phyloP scores from a whole-genome alignment of 2,888 invertebrate genomes.

The Spisula subtruncata region DNA sequence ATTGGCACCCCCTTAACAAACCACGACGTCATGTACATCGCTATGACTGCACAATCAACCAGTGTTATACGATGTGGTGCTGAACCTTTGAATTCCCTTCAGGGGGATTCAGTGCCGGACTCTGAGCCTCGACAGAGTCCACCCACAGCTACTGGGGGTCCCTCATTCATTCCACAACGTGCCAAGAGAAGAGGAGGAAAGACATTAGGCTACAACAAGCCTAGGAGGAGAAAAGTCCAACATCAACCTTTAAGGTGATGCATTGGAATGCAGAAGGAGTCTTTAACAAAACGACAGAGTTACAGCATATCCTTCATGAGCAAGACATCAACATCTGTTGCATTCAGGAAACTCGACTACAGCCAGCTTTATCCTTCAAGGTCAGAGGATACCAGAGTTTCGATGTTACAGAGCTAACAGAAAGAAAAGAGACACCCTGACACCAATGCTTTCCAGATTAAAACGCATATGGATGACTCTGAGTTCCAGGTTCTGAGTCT shows the following conservation, averaged over 20 bases:
- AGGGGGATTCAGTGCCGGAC: not conserved
- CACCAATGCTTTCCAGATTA: constrained; percentile 48
- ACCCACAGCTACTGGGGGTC: too few relatives aligned
- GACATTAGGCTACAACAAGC: constrained; percentile 20
- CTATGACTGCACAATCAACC: not conserved
- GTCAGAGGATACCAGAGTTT: constrained; percentile 58
- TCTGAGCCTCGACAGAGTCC: constrained; percentile 2
- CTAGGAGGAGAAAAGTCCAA: constrained; percentile 32
- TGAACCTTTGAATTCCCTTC: constrained; percentile 36
- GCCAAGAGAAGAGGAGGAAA: too few relatives aligned
- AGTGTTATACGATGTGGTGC: too few relatives aligned
- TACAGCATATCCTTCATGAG: too few relatives aligned
- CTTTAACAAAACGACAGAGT: constrained; percentile 65
- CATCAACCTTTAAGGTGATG: not conserved
- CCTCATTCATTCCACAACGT: not conserved
- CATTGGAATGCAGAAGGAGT: constrained; percentile 72
- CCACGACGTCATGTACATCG: too few relatives aligned
- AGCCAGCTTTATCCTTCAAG: constrained; percentile 36
- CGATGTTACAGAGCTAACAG: constrained; percentile 48
- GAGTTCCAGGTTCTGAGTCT: constrained; percentile 47
- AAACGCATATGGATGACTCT: constrained; percentile 48
- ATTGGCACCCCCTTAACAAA: constrained; percentile 24
- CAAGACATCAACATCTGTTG: too few relatives aligned
- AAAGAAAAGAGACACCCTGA: constrained; percentile 56
- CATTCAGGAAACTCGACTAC: too few relatives aligned